Percentiles rank a stretch among this genome's conserved stretches.
These are phyloP conservation scores for Tanytarsus gracilentus DNA, from an alignment of 2,888 invertebrate genomes.

Conservation along the genomic window DNA sequence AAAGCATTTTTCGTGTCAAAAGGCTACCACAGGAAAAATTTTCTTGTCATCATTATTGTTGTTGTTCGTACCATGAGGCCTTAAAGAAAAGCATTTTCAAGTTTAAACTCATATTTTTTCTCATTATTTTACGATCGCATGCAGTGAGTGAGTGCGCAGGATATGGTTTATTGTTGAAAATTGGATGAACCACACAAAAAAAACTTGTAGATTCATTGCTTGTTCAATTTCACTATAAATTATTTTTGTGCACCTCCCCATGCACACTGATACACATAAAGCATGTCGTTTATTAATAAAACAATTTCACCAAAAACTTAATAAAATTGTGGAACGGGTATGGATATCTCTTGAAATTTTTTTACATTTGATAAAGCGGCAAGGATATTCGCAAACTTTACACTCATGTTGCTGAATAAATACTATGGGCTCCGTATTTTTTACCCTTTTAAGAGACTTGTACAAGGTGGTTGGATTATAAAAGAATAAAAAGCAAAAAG, in stretches of 20 bases:
- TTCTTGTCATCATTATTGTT: constrained; percentile 26
- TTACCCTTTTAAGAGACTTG: not conserved
- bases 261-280: no score
- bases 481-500: not conserved
- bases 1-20: constrained; percentile 14
- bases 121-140: no score
- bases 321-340: not conserved
- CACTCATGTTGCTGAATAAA: not conserved
- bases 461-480: not conserved
- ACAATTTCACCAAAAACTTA: not conserved
- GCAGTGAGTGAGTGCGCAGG: no score
- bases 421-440: not conserved
- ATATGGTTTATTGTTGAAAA: no score
- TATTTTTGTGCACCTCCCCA: no score
- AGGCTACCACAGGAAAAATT: constrained; percentile 13
- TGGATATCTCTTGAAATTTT: no score
- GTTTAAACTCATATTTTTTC: not conserved
- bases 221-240: no score
- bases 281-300: no score
- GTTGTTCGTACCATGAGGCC: constrained; percentile 27
- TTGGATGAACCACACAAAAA: no score
- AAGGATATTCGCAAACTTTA: not conserved
- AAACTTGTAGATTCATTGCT: no score
- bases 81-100: constrained; percentile 13
- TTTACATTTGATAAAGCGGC: not conserved